Evolutionary conservation across 2,888 invertebrate species (phyloP), one percentile per base, ranked within the genome.

Genomic region (Petrophora chlorosata): DNA sequence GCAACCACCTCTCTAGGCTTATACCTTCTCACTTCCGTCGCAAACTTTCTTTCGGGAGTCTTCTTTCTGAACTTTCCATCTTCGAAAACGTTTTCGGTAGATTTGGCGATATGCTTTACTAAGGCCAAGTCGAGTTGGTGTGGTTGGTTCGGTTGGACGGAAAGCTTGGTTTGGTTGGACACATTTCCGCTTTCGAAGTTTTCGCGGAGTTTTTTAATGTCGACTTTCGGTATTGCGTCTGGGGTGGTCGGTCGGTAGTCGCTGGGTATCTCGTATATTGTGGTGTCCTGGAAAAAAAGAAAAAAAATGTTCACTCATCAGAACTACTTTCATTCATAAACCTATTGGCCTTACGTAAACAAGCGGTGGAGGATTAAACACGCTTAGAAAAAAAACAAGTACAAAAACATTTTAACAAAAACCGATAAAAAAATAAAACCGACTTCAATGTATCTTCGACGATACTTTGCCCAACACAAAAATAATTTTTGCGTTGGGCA

Each of bases 231-330:
- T 9, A 46, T 46, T 3, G 47, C 30, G 14, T 75, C 76, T 0
- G 81, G 77, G 0, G 79, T 72, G 0, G 63, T 46, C 0, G 75
- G 65, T 0, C 76, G 57, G 0, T 53, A 28, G 10, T 81, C 81
- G 53, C 71, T 79, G 0, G 88, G 88, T 0, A 79, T 71, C 56
- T 89, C 89, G 76, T 90, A 90, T 42, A 89, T 82, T 40, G 74
- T 76, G 28, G 71, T 60, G 16, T 83, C 79, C 88, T 90, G 82
- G 0, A 79, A 84, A 13, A 45, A 56, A 1, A 7, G 9, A 25
- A 7, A n/a, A n/a, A n/a, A n/a, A n/a, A n/a, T n/a, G n/a, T n/a
- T n/a, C n/a, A n/a, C n/a, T n/a, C n/a, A n/a, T n/a, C n/a, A n/a
- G n/a, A n/a, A n/a, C n/a, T n/a, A n/a, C n/a, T n/a, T n/a, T n/a